Evolutionary conservation across 2,797 vertebrate genomes (phyloP).

Genomic region (Sciaenops ocellatus): DNA sequence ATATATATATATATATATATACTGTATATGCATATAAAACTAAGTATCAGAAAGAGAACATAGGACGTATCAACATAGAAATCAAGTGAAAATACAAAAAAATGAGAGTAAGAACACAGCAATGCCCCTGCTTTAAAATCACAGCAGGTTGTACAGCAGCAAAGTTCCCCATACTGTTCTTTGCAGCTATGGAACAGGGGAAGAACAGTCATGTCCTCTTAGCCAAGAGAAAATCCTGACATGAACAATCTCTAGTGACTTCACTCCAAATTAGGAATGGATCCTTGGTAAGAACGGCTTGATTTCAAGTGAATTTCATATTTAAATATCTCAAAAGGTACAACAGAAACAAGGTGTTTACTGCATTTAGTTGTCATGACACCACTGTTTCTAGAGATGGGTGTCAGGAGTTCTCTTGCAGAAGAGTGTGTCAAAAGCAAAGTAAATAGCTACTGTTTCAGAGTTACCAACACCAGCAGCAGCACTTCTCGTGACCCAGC

Average conservation of each 20-base stretch:
- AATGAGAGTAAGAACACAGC: slow-evolving; percentile 84
- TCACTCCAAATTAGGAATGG: slow-evolving; percentile 77
- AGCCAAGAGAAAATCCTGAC: slow-evolving; percentile 81
- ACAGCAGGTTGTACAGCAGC: slow-evolving; percentile 87
- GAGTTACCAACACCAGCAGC: slow-evolving; percentile 81
- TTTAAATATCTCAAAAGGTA: slow-evolving; percentile 69
- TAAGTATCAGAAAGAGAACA: slow-evolving; percentile 73
- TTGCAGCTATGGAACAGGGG: slow-evolving; percentile 78
- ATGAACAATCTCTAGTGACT: slow-evolving; percentile 67
- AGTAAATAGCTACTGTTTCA: slow-evolving; percentile 67
- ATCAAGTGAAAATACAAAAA: slow-evolving; percentile 81
- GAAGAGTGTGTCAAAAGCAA: slow-evolving; percentile 83
- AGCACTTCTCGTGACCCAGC: slow-evolving; percentile 76
- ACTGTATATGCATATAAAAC: slow-evolving; percentile 81
- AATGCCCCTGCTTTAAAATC: slow-evolving; percentile 79
- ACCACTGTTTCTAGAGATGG: slow-evolving; percentile 60
- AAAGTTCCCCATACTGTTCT: slow-evolving; percentile 78
- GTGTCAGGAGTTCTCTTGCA: slow-evolving; percentile 80
- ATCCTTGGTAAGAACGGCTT: slow-evolving; percentile 70
- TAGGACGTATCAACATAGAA: slow-evolving; percentile 70
- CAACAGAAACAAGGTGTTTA: slow-evolving; percentile 52
- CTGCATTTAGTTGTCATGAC: slow-evolving; percentile 57
- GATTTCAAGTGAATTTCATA: slow-evolving; percentile 76
- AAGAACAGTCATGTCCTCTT: slow-evolving; percentile 84
- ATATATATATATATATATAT: slow-evolving; percentile 68